phyloP scores from a whole-genome alignment of 2,113 vertebrate species.

The Salminus brasiliensis region DNA sequence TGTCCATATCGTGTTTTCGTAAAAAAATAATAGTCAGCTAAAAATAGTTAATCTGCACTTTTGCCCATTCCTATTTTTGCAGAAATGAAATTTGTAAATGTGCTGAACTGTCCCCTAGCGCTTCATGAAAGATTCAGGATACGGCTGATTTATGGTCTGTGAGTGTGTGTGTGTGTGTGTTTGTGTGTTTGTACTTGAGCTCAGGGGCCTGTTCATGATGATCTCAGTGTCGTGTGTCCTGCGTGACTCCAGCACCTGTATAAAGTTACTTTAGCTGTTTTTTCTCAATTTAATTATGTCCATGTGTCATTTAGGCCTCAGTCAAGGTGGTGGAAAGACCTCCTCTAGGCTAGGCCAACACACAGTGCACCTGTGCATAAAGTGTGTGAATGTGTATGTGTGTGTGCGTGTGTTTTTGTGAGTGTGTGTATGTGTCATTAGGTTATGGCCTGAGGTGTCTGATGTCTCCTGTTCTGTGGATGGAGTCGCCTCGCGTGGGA shows the following conservation, averaged over 20 bases:
- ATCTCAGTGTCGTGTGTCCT: not conserved
- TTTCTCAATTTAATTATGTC: slow-evolving; percentile 2
- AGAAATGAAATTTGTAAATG: not conserved
- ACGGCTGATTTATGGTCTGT: no score
- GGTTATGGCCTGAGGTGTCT: slow-evolving; percentile 15
- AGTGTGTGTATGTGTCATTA: slow-evolving; percentile 1
- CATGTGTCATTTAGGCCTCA: not conserved
- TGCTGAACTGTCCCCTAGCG: no score
- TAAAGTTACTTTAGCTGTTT: slow-evolving; percentile 11
- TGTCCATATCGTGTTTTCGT: no score
- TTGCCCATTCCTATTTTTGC: no score
- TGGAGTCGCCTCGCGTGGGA: slow-evolving; percentile 32
- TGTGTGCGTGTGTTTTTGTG: no score
- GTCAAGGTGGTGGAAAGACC: slow-evolving; percentile 1
- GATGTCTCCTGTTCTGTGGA: not conserved
- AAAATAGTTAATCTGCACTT: no score
- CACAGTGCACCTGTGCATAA: slow-evolving; percentile 50
- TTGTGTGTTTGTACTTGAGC: not conserved
- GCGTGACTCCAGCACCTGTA: not conserved
- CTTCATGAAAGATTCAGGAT: not conserved
- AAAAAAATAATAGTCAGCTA: no score
- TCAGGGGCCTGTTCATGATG: not conserved
- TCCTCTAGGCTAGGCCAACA: slow-evolving; percentile 6
- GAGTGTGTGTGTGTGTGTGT: not conserved
- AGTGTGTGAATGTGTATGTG: slow-evolving; percentile 1